These are phyloP conservation scores for Aphis craccivora DNA, from an alignment of 1,140 invertebrate species.

Conservation along the genomic window DNA sequence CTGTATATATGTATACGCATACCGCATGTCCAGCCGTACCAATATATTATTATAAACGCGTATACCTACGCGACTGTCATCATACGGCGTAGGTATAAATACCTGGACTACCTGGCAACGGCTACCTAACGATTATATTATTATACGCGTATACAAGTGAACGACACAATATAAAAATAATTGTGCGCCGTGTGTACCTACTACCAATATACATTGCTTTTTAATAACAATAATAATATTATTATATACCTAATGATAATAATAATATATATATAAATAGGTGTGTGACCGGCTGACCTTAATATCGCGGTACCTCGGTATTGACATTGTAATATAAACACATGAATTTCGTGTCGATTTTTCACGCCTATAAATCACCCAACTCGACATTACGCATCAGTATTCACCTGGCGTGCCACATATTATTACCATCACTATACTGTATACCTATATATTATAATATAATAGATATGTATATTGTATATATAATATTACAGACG, in stretches of 20 bases:
- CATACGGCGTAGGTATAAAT: not conserved
- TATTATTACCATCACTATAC: constrained; percentile 13
- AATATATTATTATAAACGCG: not conserved
- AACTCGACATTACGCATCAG: not conserved
- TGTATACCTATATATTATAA: not conserved
- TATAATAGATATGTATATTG: not conserved
- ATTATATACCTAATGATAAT: not conserved
- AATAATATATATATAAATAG: constrained; percentile 25
- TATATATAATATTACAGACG: not conserved
- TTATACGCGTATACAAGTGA: not conserved
- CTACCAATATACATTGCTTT: not conserved
- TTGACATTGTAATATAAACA: constrained; percentile 37
- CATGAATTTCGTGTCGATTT: constrained; percentile 21
- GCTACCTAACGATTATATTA: not conserved
- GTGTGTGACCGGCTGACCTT: constrained; percentile 56
- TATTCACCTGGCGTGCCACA: constrained; percentile 14
- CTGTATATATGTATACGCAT: not conserved
- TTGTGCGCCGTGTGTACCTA: not conserved
- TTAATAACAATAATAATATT: constrained; percentile 16
- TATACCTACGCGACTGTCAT: not conserved
- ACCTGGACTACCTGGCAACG: not conserved
- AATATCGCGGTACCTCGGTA: constrained; percentile 11
- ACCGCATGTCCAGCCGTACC: not conserved
- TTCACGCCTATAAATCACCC: constrained; percentile 55
- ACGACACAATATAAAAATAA: not conserved